Evolutionary conservation across 2,113 vertebrate species (phyloP).

Genomic region (Parotia lawesii): DNA sequence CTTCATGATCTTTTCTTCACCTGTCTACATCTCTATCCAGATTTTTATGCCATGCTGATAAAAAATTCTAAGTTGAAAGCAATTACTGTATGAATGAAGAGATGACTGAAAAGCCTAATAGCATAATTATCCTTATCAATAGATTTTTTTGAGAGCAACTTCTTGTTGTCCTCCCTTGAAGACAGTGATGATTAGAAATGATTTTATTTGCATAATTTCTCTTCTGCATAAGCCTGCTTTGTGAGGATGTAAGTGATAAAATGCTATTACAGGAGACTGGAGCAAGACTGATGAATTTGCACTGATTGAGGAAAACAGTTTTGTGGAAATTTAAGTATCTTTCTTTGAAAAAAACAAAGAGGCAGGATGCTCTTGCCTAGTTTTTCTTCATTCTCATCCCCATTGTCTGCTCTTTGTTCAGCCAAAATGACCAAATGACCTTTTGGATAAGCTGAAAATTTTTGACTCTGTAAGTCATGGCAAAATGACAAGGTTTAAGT

Average conservation of each 20-base stretch:
- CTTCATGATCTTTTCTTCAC: conserved; percentile 22
- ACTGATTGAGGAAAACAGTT: neutral
- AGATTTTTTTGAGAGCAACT: neutral
- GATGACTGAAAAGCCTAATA: conserved; percentile 11
- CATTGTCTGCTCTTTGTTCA: neutral
- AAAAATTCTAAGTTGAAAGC: neutral
- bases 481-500: neutral
- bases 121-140: conserved; percentile 40
- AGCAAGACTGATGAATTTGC: neutral
- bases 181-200: conserved; percentile 3
- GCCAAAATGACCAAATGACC: neutral
- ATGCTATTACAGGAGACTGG: neutral
- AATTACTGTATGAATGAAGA: conserved; percentile 1
- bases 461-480: neutral
- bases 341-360: neutral
- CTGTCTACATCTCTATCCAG: neutral
- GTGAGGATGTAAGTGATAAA: neutral
- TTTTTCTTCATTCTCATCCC: neutral
- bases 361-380: neutral
- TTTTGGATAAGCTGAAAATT: neutral
- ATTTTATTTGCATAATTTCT: conserved; percentile 31
- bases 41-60: neutral
- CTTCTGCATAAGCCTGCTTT: conserved; percentile 56
- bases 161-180: conserved; percentile 32
- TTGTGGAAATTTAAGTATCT: neutral